These are phyloP conservation scores for Tetramorium parvispinum DNA, from an alignment of 1,140 invertebrate genomes.

Conservation along the genomic window DNA sequence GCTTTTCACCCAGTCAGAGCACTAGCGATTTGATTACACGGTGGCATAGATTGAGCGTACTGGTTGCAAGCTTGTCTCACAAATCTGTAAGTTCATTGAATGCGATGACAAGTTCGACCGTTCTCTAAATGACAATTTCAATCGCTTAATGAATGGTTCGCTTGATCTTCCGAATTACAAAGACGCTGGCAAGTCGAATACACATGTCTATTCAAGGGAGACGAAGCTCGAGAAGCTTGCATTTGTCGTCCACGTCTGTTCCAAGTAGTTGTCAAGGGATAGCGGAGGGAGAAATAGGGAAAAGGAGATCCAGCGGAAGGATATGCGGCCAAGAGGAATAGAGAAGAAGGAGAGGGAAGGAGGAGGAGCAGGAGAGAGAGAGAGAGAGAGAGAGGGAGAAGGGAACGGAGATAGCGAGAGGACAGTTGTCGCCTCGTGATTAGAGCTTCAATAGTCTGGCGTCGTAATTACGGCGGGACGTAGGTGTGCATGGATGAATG, in stretches of 20 bases:
- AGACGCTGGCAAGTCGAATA: slow-evolving; percentile 34
- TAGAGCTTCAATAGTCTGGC: slow-evolving; percentile 74
- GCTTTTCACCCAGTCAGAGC: neutral
- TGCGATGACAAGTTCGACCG: slow-evolving; percentile 40
- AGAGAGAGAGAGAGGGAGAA: neutral
- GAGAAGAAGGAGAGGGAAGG: neutral
- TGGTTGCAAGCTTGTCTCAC: slow-evolving; percentile 8
- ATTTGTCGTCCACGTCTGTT: slow-evolving; percentile 48
- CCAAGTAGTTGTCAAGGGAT: slow-evolving; percentile 36
- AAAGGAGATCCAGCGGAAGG: slow-evolving; percentile 41
- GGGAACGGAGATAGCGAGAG: slow-evolving; percentile 20
- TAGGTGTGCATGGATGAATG: slow-evolving; percentile 5
- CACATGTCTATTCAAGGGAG: slow-evolving; percentile 52
- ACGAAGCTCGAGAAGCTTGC: slow-evolving; percentile 33
- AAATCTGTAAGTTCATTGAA: slow-evolving; percentile 23
- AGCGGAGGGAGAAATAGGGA: slow-evolving; percentile 1
- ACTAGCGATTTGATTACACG: slow-evolving; percentile 38
- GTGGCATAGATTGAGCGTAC: slow-evolving; percentile 30
- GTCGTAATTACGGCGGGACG: slow-evolving; percentile 69
- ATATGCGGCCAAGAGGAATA: slow-evolving; percentile 5
- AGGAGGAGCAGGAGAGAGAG: neutral
- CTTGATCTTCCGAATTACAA: slow-evolving; percentile 50
- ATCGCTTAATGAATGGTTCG: slow-evolving; percentile 63
- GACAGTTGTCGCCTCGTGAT: slow-evolving; percentile 75
- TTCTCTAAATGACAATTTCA: slow-evolving; percentile 63